Percentiles rank a stretch among this genome's conserved stretches.
Conservation (phyloP, 2,113 vertebrate genomes). For the Paramormyrops kingsleyae region DNA sequence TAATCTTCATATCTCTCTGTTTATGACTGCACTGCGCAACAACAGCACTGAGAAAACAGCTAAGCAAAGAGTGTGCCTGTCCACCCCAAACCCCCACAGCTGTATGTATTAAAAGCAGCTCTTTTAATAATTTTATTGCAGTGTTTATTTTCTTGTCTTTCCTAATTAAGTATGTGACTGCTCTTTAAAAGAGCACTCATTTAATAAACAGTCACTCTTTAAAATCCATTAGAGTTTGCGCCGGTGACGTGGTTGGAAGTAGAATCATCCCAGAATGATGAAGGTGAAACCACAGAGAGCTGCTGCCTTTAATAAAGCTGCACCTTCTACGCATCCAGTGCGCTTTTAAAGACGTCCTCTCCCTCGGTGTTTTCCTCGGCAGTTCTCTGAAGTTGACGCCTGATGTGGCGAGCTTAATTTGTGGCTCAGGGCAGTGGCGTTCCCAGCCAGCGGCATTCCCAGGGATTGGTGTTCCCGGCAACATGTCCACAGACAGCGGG, state of each 20-base stretch:
- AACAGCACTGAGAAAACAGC: neutral
- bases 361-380: neutral
- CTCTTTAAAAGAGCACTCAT: neutral
- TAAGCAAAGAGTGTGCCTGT: neutral
- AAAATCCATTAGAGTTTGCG: neutral
- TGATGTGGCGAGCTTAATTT: neutral
- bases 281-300: slow-evolving; percentile 22
- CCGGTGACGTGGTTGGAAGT: neutral
- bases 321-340: neutral
- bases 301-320: slow-evolving; percentile 20
- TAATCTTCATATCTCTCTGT: slow-evolving; percentile 6
- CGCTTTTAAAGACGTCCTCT: slow-evolving; percentile 6
- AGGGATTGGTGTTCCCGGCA: no score
- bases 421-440: neutral
- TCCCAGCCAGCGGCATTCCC: neutral
- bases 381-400: neutral
- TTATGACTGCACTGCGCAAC: slow-evolving; percentile 11
- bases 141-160: neutral
- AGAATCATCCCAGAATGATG: neutral
- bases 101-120: neutral
- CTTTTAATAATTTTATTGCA: neutral
- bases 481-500: neutral
- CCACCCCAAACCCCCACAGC: neutral
- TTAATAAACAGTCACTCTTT: neutral
- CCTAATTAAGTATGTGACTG: neutral